Evolutionary conservation across 2,113 vertebrate species (phyloP).

Genomic region (Mystacornis crossleyi): DNA sequence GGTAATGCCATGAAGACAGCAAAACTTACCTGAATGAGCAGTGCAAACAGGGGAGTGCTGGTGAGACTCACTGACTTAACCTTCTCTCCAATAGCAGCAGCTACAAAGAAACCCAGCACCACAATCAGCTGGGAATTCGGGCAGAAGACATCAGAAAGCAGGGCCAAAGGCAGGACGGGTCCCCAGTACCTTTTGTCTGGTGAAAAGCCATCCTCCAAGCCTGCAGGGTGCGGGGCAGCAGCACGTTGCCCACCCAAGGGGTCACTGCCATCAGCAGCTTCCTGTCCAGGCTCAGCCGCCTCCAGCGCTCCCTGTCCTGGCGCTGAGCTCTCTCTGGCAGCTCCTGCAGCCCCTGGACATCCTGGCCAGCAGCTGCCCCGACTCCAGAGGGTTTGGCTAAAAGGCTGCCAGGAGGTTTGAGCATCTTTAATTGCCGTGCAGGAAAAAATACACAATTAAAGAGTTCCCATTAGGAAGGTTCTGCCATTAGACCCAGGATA

Average conservation of each 20-base stretch:
- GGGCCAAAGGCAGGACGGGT: background rate
- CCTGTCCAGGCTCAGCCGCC: conserved; percentile 35
- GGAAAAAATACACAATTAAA: background rate
- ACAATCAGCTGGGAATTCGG: background rate
- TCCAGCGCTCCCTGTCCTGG: background rate
- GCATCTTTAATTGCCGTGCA: background rate
- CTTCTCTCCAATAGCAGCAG: conserved; percentile 66
- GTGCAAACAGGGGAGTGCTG: conserved; percentile 79
- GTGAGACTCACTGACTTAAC: conserved; percentile 10
- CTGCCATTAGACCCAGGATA: background rate
- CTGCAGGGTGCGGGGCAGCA: conserved; percentile 37
- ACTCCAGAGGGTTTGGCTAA: background rate
- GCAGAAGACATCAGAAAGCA: background rate
- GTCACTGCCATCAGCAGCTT: conserved; percentile 78
- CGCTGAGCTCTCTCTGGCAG: fast-evolving
- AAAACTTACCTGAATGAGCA: conserved; percentile 79
- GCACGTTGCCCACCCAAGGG: conserved; percentile 85
- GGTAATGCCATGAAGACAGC: background rate
- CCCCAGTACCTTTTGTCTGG: conserved; percentile 66
- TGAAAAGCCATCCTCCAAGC: background rate
- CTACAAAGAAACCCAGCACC: conserved; percentile 38
- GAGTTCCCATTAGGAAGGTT: background rate
- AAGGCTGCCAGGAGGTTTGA: background rate
- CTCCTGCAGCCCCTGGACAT: background rate
- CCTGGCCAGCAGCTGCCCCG: background rate